Evolutionary conservation across 1,140 invertebrate species (phyloP).

Genomic region (Drosophila pseudoananassae): DNA sequence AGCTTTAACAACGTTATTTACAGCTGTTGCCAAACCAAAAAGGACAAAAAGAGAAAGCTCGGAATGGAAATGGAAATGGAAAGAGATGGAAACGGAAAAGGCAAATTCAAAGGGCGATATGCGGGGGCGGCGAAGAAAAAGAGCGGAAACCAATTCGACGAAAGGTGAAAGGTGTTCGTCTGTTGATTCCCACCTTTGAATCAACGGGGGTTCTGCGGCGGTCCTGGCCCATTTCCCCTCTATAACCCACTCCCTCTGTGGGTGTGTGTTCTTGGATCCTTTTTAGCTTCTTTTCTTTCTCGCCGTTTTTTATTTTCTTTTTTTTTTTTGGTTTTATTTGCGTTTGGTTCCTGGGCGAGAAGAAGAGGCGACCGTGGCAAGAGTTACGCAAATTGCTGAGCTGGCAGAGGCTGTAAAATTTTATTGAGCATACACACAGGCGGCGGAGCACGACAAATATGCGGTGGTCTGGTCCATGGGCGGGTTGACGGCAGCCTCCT

Average conservation of each 20-base stretch:
- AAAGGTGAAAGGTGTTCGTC: constrained; percentile 70
- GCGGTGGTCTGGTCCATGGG: constrained; percentile 46
- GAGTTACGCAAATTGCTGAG: constrained; percentile 79
- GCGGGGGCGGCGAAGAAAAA: not conserved
- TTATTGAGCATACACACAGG: constrained; percentile 69
- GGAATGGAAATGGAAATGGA: constrained; percentile 3
- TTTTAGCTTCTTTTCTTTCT: not conserved
- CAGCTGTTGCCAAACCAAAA: constrained; percentile 43
- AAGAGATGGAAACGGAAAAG: not conserved
- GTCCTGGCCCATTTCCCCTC: constrained; percentile 19
- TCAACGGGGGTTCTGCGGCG: constrained; percentile 1
- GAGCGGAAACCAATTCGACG: constrained; percentile 48
- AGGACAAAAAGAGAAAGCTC: constrained; percentile 15
- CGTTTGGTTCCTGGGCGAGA: not conserved
- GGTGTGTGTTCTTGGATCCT: not conserved
- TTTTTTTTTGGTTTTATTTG: constrained; percentile 4
- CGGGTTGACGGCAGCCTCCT: not conserved
- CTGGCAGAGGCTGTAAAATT: constrained; percentile 80
- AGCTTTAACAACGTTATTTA: constrained; percentile 60
- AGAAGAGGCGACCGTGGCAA: constrained; percentile 21
- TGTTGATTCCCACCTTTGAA: constrained; percentile 44
- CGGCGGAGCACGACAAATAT: constrained; percentile 64
- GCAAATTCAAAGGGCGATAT: constrained; percentile 5
- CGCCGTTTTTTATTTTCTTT: not conserved
- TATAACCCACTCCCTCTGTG: not conserved